Conservation (phyloP, 2,797 vertebrate genomes). For the Intellagama lesueurii region DNA sequence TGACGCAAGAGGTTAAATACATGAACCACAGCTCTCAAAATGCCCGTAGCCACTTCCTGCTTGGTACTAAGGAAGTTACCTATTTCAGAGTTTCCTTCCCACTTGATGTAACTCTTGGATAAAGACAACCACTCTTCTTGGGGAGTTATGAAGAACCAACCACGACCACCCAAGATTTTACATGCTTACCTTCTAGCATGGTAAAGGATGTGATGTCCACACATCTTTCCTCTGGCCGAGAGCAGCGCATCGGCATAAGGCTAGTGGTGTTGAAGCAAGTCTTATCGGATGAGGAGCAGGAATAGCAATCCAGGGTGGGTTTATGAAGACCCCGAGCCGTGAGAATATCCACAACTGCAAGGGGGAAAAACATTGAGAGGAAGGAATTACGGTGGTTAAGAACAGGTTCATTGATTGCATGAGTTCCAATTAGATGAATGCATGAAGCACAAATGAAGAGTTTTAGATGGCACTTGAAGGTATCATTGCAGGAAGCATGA, state of each 20-base stretch:
- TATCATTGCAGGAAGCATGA: background rate
- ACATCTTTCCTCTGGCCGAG: background rate
- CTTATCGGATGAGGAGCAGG: conserved; percentile 17
- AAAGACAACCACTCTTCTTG: background rate
- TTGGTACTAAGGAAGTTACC: background rate
- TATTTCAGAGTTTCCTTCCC: background rate
- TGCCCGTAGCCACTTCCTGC: background rate
- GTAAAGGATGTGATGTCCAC: conserved; percentile 29
- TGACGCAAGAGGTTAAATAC: background rate
- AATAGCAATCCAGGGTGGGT: background rate
- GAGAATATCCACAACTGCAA: background rate
- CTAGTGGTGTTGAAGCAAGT: background rate
- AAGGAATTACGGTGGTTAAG: background rate
- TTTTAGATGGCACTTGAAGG: background rate
- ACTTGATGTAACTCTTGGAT: background rate
- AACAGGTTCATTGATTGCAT: background rate
- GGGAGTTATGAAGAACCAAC: background rate
- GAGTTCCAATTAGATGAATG: background rate
- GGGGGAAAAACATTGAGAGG: no score
- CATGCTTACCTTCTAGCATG: background rate
- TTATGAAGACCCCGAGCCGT: background rate
- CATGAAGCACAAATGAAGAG: background rate
- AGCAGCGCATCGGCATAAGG: background rate
- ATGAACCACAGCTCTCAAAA: no score
- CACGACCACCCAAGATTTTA: background rate